Evolutionary conservation across 2,888 invertebrate species (phyloP).

Genomic region (Cremastobaeus sp.): DNA sequence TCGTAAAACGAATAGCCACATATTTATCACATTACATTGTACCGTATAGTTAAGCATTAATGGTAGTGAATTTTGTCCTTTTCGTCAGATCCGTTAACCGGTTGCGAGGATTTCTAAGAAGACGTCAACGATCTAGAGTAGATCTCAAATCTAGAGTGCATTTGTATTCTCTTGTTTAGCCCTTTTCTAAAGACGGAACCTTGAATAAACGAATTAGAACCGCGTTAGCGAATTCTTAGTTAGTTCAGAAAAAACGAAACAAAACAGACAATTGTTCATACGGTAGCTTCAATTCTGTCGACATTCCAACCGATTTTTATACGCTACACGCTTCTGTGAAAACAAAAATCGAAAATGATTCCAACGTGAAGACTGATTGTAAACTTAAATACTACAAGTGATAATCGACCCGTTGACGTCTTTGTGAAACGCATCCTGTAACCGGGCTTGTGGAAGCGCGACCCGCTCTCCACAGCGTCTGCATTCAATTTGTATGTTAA

Average conservation of each 20-base stretch:
- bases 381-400: background rate
- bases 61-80: conserved; percentile 7
- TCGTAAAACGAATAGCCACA: conserved; percentile 21
- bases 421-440: background rate
- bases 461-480: background rate
- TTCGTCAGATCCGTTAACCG: background rate
- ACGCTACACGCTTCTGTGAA: background rate
- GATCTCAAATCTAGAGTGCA: background rate
- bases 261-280: too few relatives aligned
- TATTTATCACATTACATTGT: conserved; percentile 36
- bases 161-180: background rate
- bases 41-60: conserved; percentile 23
- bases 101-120: background rate
- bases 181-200: background rate
- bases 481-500: background rate
- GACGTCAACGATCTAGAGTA: conserved; percentile 8
- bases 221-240: too few relatives aligned
- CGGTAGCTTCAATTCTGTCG: background rate
- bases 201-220: background rate
- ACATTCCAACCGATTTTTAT: background rate
- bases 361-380: conserved; percentile 12
- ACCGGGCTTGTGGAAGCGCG: background rate
- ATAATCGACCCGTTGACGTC: conserved; percentile 1
- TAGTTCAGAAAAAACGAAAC: too few relatives aligned
- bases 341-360: background rate